Evolutionary conservation across 2,797 vertebrate genomes (phyloP), one percentile per base, ranked within the genome.

Genomic region (Sebastes hubbsi): DNA sequence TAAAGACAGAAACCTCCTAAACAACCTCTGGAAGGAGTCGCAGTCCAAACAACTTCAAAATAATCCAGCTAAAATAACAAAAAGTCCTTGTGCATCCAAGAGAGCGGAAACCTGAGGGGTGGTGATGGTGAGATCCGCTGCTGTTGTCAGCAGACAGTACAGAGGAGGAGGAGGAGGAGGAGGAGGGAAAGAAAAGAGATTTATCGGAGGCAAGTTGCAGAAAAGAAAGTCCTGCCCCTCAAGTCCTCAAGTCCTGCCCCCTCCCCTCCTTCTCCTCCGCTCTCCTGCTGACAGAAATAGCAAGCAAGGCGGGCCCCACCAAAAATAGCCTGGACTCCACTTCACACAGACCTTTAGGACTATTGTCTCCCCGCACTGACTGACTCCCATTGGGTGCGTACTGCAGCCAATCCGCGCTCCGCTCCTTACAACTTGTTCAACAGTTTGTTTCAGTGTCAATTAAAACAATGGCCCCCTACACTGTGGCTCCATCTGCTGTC

Each of bases 261-360:
- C 80, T 63, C 81, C 59, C 87, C 88, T 74, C 52, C 52, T n/a
- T 55, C 77, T 59, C 86, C 88, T 76, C 46, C n/a, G 77, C 73
- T 82, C 87, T 83, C 90, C 89, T 71, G 89, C 92, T 85, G 95
- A 95, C 95, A 93, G 91, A 96, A 96, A 96, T 96, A 96, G 96
- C 88, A 87, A 82, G 91, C 80, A 32, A 92, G 95, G 95, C 94
- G 95, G 94, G 87, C 68, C 77, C 85, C 87, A 93, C 96, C 95
- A 93, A 95, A 96, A 96, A 96, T 96, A 96, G 94, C 88, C 82
- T 85, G 66, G 92, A 94, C 92, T 94, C 93, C 87, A 89, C 92
- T 94, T 94, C 87, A 89, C 92, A 83, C 88, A 70, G 72, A 87
- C 89, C 88, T 89, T 84, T 74, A 85, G 80, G 75, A 85, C 92